Evolutionary conservation across 2,888 invertebrate species (phyloP), one percentile per base, ranked within the genome.

Genomic region (Tribolium freemani): DNA sequence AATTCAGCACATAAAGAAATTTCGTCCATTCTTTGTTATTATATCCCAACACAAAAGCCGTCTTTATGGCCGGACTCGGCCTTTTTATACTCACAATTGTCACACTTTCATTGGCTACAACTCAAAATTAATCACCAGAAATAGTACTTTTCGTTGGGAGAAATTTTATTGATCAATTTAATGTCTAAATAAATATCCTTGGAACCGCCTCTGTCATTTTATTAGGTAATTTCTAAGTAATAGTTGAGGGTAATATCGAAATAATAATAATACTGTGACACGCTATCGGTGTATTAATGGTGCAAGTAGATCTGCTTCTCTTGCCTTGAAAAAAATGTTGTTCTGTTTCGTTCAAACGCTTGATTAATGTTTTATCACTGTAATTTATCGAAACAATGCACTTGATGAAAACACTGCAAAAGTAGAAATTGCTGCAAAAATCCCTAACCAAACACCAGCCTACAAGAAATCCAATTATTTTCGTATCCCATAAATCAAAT

Each of bases 141-240:
- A 26, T 5, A 26, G 26, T 26, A 26, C 26, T 26, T 26, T 26
- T 26, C 26, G 26, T 26, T 26, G 26, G 3, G 26, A 26, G 26
- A 26, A 26, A 5, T n/a, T 45, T 45, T 38, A 58, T 45, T 38
- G 58, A 58, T 58, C 45, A n/a, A 1, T 58, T 45, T 58, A 58
- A 45, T 45, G 45, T n/a, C 45, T n/a, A 45, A 58, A 44, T 58
- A 58, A 58, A 20, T 21, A 58, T 44, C 58, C 58, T 58, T 44
- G 58, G 13, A 58, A 31, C 58, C 56, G 31, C 58, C 58, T 45
- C 44, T 45, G 21, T 58, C 58, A 45, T 58, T 61, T 61, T 61
- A 61, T 61, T 61, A 30, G 48, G 61, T 61, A 61, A 61, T 61
- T 61, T 61, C 11, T 61, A 48, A 61, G 48, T 61, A 61, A 61